Base-by-base conservation (phyloP, 2,797 vertebrate genomes). In the Microcaecilia unicolor region DNA sequence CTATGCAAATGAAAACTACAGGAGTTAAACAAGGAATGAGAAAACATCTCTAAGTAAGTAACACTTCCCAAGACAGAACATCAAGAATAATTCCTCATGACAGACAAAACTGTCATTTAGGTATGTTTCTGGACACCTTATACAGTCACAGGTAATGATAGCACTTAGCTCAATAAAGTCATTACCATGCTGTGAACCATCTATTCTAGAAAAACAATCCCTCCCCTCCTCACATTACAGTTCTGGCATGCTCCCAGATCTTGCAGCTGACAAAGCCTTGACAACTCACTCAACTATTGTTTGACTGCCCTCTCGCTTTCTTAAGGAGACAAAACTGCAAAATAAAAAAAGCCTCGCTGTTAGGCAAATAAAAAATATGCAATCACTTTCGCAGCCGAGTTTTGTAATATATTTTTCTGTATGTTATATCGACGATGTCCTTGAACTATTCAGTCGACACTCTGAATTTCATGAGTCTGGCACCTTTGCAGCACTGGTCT, bases 1-100 rank as follows among this genome's bases (percentile, higher is more conserved):
- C 55, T 53, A 77, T 73, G 61, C 67, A 78, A 81, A 82, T 76
- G 55, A 72, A 69, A 64, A 74, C 51, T 54, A 64, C 48, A 48
- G 65, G 41, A 73, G 37, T 36, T 3, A 3, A 45, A 45, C 27
- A n/a, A n/a, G n/a, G n/a, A n/a, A n/a, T n/a, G n/a, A n/a, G n/a
- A 50, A 45, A 48, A 54, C 50, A 58, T 57, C 58, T 57, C 70
- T 54, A 15, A 22, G 13, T 28, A n/a, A 8, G 9, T 10, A 7
- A 14, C 3, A 7, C 14, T 23, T 39, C 31, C 30, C 17, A 37
- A 52, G 55, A 61, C 16, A 44, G 25, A 41, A 46, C n/a, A 49
- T 49, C 23, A 17, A 14, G 10, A 28, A 15, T 10, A 18, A 37
- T n/a, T n/a, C n/a, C n/a, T n/a, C n/a, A n/a, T n/a, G n/a, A n/a